Evolutionary conservation across 2,113 vertebrate species (phyloP).

Genomic region (Nicator chloris): DNA sequence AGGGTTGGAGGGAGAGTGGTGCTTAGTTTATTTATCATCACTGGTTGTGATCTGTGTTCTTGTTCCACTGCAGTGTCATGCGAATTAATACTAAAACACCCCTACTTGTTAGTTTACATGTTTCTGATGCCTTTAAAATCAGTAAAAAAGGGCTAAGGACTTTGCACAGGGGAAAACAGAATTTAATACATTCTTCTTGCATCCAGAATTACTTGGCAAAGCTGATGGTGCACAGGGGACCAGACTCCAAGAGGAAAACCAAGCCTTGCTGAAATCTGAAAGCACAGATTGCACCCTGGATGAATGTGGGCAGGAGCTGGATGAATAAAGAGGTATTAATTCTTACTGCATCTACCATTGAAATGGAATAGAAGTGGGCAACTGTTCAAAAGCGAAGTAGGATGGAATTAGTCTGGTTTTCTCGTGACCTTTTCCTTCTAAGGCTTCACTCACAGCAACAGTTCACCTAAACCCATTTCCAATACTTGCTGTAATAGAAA

Average conservation of each 20-base stretch:
- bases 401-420: not conserved
- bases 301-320: slow-evolving; percentile 21
- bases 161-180: not conserved
- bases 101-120: not conserved
- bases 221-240: not conserved
- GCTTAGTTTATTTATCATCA: not conserved
- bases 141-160: not conserved
- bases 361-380: not conserved
- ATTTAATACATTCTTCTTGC: not conserved
- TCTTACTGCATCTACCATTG: not conserved
- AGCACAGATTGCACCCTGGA: slow-evolving; percentile 6
- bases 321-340: slow-evolving; percentile 25
- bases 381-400: not conserved
- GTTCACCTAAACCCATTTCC: not conserved
- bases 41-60: not conserved
- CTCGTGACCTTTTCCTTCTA: not conserved
- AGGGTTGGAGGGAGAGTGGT: not conserved
- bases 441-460: not conserved
- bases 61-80: not conserved
- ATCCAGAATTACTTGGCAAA: not conserved
- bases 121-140: not conserved
- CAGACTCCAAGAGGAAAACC: not conserved
- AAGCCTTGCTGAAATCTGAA: not conserved
- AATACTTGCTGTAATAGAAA: not conserved
- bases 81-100: not conserved